Percentiles rank a stretch among this genome's conserved stretches.
phyloP scores from a whole-genome alignment of 2,888 invertebrate species.

The Cosmia pyralina region DNA sequence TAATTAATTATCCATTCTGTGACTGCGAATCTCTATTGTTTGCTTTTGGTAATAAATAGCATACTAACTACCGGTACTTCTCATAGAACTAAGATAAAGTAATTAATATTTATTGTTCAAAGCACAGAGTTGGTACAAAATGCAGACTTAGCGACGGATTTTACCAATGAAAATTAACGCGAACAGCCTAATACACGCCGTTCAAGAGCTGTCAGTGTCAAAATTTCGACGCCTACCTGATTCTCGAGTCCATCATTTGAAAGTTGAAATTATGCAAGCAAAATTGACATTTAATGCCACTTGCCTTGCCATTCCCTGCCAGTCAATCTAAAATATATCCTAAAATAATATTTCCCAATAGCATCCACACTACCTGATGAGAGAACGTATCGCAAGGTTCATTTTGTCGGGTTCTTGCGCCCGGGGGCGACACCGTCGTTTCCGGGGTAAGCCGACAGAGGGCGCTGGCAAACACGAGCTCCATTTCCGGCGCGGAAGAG shows the following conservation, averaged over 20 bases:
- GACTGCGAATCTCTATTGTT: neutral
- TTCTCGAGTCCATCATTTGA: too few relatives aligned
- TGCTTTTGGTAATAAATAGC: neutral
- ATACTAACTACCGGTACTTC: neutral
- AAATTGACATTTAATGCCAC: neutral
- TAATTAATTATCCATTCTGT: neutral
- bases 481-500: slow-evolving; percentile 88
- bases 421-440: slow-evolving; percentile 79
- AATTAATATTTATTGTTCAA: neutral
- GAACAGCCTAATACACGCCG: too few relatives aligned
- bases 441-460: slow-evolving; percentile 80
- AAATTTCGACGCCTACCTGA: too few relatives aligned
- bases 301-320: neutral
- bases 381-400: slow-evolving; percentile 71
- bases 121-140: neutral
- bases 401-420: slow-evolving; percentile 70
- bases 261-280: neutral
- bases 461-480: slow-evolving; percentile 85
- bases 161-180: too few relatives aligned
- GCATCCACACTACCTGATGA: slow-evolving; percentile 56
- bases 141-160: too few relatives aligned
- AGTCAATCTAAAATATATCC: slow-evolving; percentile 36
- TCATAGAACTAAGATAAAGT: too few relatives aligned
- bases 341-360: slow-evolving; percentile 1
- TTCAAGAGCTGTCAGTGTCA: neutral